phyloP scores from a whole-genome alignment of 2,113 vertebrate genomes.

The Plecturocebus donacophilus region DNA sequence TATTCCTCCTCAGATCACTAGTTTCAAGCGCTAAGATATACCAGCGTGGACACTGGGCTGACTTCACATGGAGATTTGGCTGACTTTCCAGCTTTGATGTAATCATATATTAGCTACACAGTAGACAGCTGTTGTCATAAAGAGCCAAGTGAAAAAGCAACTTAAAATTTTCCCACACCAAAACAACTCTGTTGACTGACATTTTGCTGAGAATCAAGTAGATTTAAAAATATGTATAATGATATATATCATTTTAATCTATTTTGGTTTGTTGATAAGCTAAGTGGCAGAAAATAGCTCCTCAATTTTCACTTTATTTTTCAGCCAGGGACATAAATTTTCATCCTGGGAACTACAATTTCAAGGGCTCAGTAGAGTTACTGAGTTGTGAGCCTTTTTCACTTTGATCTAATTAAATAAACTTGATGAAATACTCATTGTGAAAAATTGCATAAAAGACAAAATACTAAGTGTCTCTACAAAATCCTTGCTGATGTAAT shows the following conservation, averaged over 20 bases:
- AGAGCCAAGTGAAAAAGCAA: not conserved
- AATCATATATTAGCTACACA: not conserved
- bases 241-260: not conserved
- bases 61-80: not conserved
- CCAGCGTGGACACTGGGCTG: not conserved
- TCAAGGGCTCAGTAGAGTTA: not conserved
- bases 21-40: not conserved
- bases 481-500: not conserved
- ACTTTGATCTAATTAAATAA: not conserved
- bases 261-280: not conserved
- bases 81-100: conserved; percentile 1
- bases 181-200: conserved; percentile 6
- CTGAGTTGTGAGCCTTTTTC: not conserved
- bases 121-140: not conserved
- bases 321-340: not conserved
- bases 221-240: not conserved
- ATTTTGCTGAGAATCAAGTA: conserved; percentile 30
- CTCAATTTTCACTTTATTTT: not conserved
- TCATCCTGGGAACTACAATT: not conserved
- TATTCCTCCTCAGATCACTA: not conserved
- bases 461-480: not conserved
- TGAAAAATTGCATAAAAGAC: not conserved
- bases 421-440: not conserved
- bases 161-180: not conserved
- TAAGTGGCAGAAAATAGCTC: not conserved